Conservation (phyloP, 2,888 invertebrate species). For the Helleia helle region DNA sequence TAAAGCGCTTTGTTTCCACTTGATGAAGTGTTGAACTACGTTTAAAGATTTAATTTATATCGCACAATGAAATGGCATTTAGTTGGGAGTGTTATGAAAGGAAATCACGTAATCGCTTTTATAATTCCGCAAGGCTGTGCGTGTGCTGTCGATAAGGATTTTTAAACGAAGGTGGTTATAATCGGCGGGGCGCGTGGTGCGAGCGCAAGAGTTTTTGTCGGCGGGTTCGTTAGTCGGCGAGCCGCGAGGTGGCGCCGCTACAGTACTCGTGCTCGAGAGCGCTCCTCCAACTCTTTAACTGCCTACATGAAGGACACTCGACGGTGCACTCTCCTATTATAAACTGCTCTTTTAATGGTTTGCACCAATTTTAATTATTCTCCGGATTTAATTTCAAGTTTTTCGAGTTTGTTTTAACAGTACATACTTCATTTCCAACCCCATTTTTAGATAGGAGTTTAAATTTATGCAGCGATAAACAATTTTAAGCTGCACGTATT, state of each 20-base stretch:
- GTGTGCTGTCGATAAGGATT: neutral
- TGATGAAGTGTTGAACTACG: slow-evolving; percentile 16
- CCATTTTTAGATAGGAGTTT: neutral
- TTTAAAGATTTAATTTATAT: slow-evolving; percentile 9
- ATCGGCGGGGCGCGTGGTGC: neutral
- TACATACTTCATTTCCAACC: slow-evolving; percentile 16
- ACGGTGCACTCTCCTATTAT: slow-evolving; percentile 68
- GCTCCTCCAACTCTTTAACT: slow-evolving; percentile 72
- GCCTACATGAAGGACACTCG: slow-evolving; percentile 71
- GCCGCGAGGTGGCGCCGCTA: slow-evolving; percentile 62
- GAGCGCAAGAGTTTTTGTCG: slow-evolving; percentile 26
- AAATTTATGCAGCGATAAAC: neutral
- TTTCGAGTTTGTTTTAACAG: slow-evolving; percentile 20
- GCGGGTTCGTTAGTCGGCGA: slow-evolving; percentile 52
- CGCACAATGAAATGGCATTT: neutral
- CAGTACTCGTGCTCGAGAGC: slow-evolving; percentile 63
- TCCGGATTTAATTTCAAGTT: slow-evolving; percentile 44
- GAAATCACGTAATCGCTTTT: too few relatives aligned
- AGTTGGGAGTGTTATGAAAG: neutral
- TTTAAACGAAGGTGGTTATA: slow-evolving; percentile 8
- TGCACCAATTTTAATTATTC: slow-evolving; percentile 67
- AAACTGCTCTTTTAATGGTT: slow-evolving; percentile 72
- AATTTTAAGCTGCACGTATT: neutral
- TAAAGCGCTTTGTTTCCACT: slow-evolving; percentile 24
- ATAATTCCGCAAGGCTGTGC: too few relatives aligned